Evolutionary conservation across 2,797 vertebrate species (phyloP), one percentile per base, ranked within the genome.

Genomic region (Sebastes minor): DNA sequence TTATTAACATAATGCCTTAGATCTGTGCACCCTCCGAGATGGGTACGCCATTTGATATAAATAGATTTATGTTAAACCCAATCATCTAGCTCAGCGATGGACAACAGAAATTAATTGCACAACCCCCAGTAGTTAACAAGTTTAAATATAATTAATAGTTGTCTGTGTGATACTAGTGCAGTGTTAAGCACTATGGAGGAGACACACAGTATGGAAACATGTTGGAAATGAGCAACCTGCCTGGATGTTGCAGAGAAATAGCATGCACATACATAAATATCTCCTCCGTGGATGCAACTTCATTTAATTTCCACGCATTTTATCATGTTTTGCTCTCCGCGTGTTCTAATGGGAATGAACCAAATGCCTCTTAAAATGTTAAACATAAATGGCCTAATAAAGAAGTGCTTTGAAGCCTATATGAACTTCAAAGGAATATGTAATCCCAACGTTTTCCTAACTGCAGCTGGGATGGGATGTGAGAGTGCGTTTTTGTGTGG

Each of bases 391-490:
- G 70, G 80, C 71, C 86, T 77, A 80, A 82, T 88, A 83, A 88
- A 76, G 62, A 71, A 85, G 53, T 49, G 68, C 85, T 92, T 88
- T 89, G 86, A 92, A 90, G 84, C 82, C 70, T 42, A 46, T 46
- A 56, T 78, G 61, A 63, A 90, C 91, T 86, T 93, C 89, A 92
- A 91, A 91, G 74, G 88, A 89, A 86, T 92, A 71, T 72, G 25
- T 80, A 86, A 92, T 91, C 71, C 46, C 53, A 57, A 33, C 42
- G 59, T 80, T 88, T 88, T 75, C 13, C 55, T 20, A 70, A 66
- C 33, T 52, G 38, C n/a, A 30, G 63, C 76, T 70, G 68, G 49
- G 76, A 46, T 71, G 61, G 59, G 69, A 33, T 33, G 38, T 67
- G 67, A 9, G 23, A 5, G 32, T n/a, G 73, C 57, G 72, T 63